These are phyloP conservation scores for Sipunculus nudus DNA, from an alignment of 2,888 invertebrate genomes.

Conservation along the genomic window DNA sequence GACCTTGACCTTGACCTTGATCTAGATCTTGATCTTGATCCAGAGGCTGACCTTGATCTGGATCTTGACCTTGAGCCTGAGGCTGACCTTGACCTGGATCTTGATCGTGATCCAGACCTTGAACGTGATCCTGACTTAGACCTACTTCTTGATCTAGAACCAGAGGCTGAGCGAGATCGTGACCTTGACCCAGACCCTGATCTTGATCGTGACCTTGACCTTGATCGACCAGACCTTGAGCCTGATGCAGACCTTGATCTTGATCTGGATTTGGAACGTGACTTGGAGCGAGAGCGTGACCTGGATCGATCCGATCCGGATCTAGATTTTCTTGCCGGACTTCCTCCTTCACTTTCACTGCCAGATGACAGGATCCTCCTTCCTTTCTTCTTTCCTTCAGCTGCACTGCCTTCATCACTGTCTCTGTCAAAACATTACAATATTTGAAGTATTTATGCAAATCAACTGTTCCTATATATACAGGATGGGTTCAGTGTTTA, in stretches of 20 bases:
- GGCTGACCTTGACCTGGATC: conserved; percentile 16
- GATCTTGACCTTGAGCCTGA: conserved; percentile 10
- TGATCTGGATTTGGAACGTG: conserved; percentile 35
- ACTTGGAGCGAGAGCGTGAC: conserved; percentile 65
- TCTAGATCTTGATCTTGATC: conserved; percentile 27
- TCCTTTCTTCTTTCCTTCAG: conserved; percentile 46
- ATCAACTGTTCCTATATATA: neutral
- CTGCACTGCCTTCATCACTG: conserved; percentile 47
- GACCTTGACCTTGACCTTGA: conserved; percentile 24
- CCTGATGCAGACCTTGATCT: conserved; percentile 64
- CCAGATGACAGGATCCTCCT: conserved; percentile 58
- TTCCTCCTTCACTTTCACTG: conserved; percentile 53
- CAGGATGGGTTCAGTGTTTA: neutral
- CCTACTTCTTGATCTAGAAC: conserved; percentile 50
- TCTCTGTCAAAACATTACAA: conserved; percentile 35
- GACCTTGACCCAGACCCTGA: conserved; percentile 35
- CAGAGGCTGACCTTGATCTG: conserved; percentile 25
- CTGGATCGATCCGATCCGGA: conserved; percentile 48
- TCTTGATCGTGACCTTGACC: conserved; percentile 17
- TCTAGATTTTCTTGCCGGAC: conserved; percentile 26
- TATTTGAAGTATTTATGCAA: conserved; percentile 9
- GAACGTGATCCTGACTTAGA: conserved; percentile 62
- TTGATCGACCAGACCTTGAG: conserved; percentile 18
- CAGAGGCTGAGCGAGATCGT: conserved; percentile 68
- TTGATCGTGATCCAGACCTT: conserved; percentile 62